A percentile compares a stretch with the other conserved stretches of the same genome.
phyloP scores from a whole-genome alignment of 53 echinoderm and acorn worm genomes.

The Luidia sarsii region DNA sequence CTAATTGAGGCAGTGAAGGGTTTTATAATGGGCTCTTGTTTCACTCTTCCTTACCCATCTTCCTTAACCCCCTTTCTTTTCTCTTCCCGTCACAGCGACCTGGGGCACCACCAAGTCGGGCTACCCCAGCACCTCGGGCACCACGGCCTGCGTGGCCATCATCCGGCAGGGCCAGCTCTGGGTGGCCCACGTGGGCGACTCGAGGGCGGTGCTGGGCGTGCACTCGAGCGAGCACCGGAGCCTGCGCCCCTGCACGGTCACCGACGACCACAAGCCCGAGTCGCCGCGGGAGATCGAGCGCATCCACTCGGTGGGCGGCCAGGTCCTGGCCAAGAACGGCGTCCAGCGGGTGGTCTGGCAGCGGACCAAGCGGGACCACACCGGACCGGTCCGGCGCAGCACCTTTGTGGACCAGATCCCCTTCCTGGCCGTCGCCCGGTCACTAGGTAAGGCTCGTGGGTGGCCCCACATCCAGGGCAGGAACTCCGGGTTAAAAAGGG shows the following conservation, averaged over 20 bases:
- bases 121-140: constrained; percentile 91
- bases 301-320: constrained; percentile 80
- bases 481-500: no score
- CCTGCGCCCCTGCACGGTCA: constrained; percentile 67
- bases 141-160: constrained; percentile 89
- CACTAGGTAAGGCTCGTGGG: constrained; percentile 78
- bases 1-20: no score
- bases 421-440: constrained; percentile 94
- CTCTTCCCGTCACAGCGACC: constrained; percentile 33
- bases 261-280: constrained; percentile 91
- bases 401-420: constrained; percentile 87
- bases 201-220: constrained; percentile 83
- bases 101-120: constrained; percentile 90
- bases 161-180: constrained; percentile 83
- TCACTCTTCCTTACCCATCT: no score
- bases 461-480: no score
- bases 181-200: constrained; percentile 90
- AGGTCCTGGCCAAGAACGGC: constrained; percentile 84
- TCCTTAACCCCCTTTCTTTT: no score
- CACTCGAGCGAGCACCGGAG: neutral
- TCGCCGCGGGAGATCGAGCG: constrained; percentile 72
- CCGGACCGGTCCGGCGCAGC: constrained; percentile 87
- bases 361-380: constrained; percentile 78
- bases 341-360: constrained; percentile 97
- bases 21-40: no score